These are phyloP conservation scores for Planococcus citri DNA, from an alignment of 1,140 invertebrate species.

Conservation along the genomic window DNA sequence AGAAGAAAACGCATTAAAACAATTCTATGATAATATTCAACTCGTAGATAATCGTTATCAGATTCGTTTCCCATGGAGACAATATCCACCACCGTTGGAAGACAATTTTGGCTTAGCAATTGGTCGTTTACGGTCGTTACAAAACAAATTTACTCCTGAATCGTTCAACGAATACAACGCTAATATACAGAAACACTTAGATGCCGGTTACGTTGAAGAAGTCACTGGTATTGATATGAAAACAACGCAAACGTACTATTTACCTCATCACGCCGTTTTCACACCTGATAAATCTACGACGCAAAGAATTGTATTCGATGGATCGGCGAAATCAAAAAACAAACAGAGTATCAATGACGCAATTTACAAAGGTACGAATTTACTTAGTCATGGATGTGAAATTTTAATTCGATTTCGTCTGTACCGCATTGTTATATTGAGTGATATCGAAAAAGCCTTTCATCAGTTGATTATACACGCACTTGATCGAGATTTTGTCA, in stretches of 20 bases:
- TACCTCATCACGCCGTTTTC: background rate
- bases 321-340: background rate
- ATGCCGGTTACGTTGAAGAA: background rate
- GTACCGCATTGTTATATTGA: background rate
- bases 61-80: background rate
- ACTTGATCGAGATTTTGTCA: background rate
- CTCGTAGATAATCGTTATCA: background rate
- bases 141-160: background rate
- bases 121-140: background rate
- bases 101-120: background rate
- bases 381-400: background rate
- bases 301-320: background rate
- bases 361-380: background rate
- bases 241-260: background rate
- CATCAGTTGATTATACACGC: background rate
- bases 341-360: background rate
- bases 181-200: background rate
- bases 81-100: background rate
- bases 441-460: background rate
- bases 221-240: background rate
- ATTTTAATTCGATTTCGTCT: background rate
- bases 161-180: background rate
- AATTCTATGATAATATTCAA: background rate
- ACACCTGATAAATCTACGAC: background rate
- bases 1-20: background rate